Percentiles rank a stretch among this genome's conserved stretches.
Evolutionary conservation across 2,888 invertebrate genomes (phyloP).

Genomic region (Sympetrum striolatum): DNA sequence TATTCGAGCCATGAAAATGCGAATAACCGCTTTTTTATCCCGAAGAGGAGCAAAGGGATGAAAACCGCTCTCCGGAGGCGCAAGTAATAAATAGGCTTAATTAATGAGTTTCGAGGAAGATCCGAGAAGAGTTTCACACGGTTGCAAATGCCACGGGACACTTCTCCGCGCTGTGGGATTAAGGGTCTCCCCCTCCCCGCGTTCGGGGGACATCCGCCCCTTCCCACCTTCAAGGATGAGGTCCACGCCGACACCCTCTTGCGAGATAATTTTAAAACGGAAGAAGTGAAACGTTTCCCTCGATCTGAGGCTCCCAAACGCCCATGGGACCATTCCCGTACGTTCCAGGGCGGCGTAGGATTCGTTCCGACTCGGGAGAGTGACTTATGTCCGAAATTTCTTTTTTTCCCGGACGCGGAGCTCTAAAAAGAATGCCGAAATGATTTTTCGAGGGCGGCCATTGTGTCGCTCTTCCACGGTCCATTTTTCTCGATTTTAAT

Average conservation of each 20-base stretch:
- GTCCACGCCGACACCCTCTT: background rate
- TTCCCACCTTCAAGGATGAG: background rate
- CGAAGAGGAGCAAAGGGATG: background rate
- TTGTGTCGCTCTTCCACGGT: background rate
- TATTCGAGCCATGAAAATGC: background rate
- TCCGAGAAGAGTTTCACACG: constrained; percentile 13
- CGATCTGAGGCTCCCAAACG: background rate
- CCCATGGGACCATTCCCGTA: background rate
- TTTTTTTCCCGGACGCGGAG: background rate
- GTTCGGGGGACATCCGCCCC: background rate
- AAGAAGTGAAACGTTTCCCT: background rate
- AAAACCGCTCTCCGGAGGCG: background rate
- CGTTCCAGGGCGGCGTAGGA: background rate
- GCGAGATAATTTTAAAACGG: constrained; percentile 6
- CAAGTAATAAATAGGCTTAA: background rate
- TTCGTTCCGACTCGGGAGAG: background rate
- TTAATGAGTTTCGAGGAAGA: background rate
- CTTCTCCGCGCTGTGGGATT: background rate
- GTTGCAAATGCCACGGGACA: constrained; percentile 26
- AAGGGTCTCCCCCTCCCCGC: background rate
- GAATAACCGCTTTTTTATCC: background rate
- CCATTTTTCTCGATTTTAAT: background rate
- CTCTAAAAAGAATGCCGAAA: background rate
- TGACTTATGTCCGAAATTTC: background rate
- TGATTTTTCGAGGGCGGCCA: background rate